Evolutionary conservation across 2,113 vertebrate genomes (phyloP), one percentile per base, ranked within the genome.

Genomic region (Hucho hucho): DNA sequence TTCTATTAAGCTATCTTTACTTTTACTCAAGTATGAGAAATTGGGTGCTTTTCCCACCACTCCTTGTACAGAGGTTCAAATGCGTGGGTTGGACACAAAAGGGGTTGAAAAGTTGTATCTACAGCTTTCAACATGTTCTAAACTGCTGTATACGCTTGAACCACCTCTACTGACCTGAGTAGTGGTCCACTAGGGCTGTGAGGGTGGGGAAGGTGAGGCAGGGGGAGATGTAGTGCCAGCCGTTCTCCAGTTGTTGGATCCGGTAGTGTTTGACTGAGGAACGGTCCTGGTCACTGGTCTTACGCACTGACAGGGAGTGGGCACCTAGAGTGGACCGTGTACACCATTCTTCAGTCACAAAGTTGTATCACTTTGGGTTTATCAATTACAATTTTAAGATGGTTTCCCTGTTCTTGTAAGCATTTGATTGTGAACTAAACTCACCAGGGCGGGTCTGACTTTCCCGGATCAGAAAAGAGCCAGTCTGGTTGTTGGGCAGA

Each of bases 381-480:
- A 53, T 53, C 12, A 53, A 18, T 53, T 4, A 53, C 12, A 18
- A 53, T 4, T 4, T 16, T 18, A 16, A 53, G 1, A 3, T 53
- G 49, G 3, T 18, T 53, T 53, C 16, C 49, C 16, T 53, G 49
- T 53, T 43, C 37, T 43, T 43, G 37, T 43, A 11, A 43, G 37
- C 37, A 43, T 43, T 43, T 43, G 37, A 18, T 53, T 56, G 72
- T n/a, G 9, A 9, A 61, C 91, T 70, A 81, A 9, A 65, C 91
- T 69, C 81, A 95, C 94, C 93, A 91, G 4, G 87, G 75, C 90
- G 87, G 13, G 78, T 93, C 80, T 95, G 92, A 78, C 94, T 95
- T 65, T 94, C 91, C 26, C 93, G 74, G 58, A 96, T 89, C 74
- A 95, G 88, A 77, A 96, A 95, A 73, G 94, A 92, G 0, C 94